Conservation (phyloP, 2,113 vertebrate species). For the Cariama cristata region DNA sequence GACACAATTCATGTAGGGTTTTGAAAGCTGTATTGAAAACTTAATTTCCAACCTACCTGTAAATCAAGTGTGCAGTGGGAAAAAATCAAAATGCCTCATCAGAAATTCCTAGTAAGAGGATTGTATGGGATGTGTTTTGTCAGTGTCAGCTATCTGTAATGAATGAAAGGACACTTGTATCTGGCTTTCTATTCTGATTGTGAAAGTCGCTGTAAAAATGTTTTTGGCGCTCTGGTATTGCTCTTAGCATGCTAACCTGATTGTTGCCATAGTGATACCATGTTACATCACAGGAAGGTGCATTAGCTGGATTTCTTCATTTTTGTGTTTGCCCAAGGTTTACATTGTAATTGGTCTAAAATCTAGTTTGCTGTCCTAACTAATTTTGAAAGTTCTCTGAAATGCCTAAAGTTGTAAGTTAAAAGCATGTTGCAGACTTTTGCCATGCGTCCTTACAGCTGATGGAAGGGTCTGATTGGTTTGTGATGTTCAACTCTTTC, state of each 20-base stretch:
- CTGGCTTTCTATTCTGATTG: background rate
- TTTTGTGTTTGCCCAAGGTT: background rate
- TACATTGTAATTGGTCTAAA: background rate
- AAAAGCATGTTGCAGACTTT: background rate
- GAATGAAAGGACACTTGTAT: background rate
- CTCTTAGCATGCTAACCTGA: background rate
- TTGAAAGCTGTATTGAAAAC: background rate
- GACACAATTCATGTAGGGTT: background rate
- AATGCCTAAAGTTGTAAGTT: background rate
- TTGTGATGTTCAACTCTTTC: constrained; percentile 35
- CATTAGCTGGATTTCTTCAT: background rate
- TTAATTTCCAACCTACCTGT: background rate
- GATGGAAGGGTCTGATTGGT: background rate
- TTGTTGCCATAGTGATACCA: background rate
- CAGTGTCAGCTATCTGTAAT: background rate
- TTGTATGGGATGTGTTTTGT: background rate
- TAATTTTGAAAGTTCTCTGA: background rate
- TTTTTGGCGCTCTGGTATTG: background rate
- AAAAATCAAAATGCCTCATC: background rate
- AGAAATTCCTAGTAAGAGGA: background rate
- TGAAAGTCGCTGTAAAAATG: background rate
- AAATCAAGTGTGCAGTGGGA: background rate
- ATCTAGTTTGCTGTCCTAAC: background rate
- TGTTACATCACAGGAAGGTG: background rate
- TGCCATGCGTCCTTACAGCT: background rate